Conservation (phyloP, 2,113 vertebrate species). For the Orthochromis malagaraziensis region DNA sequence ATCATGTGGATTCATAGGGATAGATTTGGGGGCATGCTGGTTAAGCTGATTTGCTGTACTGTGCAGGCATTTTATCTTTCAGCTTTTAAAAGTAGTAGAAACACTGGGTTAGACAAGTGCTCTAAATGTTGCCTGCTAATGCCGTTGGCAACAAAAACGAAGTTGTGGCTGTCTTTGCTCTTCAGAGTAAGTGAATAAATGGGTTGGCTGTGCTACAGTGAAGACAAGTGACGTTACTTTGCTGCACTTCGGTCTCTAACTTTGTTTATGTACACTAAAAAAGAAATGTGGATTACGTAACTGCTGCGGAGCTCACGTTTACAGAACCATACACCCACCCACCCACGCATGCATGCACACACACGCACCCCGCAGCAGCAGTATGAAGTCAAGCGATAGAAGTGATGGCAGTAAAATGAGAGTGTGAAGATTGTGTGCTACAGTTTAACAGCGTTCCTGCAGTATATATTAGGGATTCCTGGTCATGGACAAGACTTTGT, state of each 20-base stretch:
- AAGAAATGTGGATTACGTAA: slow-evolving; percentile 13
- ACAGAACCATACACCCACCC: neutral
- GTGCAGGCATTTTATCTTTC: neutral
- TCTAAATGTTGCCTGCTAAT: neutral
- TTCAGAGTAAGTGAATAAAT: neutral
- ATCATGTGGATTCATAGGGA: neutral
- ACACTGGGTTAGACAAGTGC: neutral
- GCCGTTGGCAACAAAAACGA: neutral
- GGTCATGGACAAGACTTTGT: neutral
- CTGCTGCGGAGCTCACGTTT: neutral
- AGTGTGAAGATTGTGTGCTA: neutral
- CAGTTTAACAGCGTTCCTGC: neutral
- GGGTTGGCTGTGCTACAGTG: neutral
- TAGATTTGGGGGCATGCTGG: neutral
- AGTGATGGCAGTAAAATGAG: neutral
- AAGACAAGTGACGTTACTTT: neutral
- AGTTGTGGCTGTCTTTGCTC: neutral
- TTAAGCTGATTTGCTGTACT: neutral
- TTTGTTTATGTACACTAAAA: slow-evolving; percentile 1
- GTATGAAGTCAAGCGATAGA: neutral
- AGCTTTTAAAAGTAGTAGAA: neutral
- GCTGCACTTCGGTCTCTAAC: neutral
- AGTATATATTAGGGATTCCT: neutral
- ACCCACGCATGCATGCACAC: neutral
- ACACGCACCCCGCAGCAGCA: neutral